A percentile compares a stretch with the other conserved stretches of the same genome.
Evolutionary conservation across 1,140 invertebrate species (phyloP).

Genomic region (Drosophila fuyamai): DNA sequence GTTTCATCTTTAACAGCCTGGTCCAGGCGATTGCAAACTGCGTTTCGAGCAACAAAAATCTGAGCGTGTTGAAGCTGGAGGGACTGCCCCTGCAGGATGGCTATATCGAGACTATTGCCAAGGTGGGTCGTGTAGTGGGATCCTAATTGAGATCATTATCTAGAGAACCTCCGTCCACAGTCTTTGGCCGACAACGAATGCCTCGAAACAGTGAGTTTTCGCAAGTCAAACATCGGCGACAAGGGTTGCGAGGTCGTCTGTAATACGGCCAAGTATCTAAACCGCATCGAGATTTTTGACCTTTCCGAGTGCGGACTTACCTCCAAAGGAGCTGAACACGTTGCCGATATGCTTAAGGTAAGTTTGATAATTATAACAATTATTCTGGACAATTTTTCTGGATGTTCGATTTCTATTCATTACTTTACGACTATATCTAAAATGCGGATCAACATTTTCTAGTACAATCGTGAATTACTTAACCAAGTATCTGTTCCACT

Average conservation of each 20-base stretch:
- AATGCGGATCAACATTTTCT: too few relatives aligned
- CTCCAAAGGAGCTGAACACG: constrained; percentile 84
- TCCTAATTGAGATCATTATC: too few relatives aligned
- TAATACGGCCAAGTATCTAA: constrained; percentile 85
- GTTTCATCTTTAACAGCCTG: constrained; percentile 85
- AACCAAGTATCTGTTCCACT: too few relatives aligned
- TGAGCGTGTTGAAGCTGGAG: constrained; percentile 87
- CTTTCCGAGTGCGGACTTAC: constrained; percentile 87
- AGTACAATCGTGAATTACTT: too few relatives aligned
- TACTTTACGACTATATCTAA: too few relatives aligned
- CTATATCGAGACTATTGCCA: constrained; percentile 86
- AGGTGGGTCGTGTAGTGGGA: constrained; percentile 43
- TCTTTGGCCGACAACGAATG: constrained; percentile 85
- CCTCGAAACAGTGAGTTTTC: constrained; percentile 86
- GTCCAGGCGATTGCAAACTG: constrained; percentile 86
- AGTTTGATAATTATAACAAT: too few relatives aligned
- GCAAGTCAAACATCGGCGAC: constrained; percentile 87
- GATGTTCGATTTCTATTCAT: too few relatives aligned
- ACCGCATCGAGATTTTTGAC: constrained; percentile 86
- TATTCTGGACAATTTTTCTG: too few relatives aligned
- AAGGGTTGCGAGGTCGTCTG: constrained; percentile 87
- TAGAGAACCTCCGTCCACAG: constrained; percentile 43
- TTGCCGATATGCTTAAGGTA: constrained; percentile 86
- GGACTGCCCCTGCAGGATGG: constrained; percentile 87
- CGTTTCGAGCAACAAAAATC: constrained; percentile 85